Conservation (phyloP, 2,888 invertebrate genomes). For the Aromia moschata region DNA sequence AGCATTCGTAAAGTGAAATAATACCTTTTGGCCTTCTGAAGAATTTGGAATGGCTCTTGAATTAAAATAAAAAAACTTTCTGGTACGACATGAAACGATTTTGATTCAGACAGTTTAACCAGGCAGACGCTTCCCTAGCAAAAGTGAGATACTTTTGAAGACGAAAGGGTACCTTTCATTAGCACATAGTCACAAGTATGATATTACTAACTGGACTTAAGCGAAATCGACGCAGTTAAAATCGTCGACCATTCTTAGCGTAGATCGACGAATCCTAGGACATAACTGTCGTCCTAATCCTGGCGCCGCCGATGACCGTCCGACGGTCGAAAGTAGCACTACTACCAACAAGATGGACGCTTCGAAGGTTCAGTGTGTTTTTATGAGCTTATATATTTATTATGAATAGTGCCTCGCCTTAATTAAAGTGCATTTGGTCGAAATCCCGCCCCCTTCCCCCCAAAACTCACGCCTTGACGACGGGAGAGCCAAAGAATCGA, state of each 20-base stretch:
- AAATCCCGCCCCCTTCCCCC: conserved; percentile 6
- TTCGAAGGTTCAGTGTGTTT: conserved; percentile 64
- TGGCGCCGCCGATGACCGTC: conserved; percentile 66
- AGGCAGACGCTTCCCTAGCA: background rate
- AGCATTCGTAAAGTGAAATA: no score
- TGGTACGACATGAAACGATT: no score
- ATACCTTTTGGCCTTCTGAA: no score
- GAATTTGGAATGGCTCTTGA: no score
- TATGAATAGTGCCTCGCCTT: conserved; percentile 68
- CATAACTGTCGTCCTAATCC: no score
- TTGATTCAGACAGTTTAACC: no score
- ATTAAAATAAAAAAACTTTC: no score
- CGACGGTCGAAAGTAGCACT: conserved; percentile 41
- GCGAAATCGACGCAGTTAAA: background rate
- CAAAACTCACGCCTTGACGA: conserved; percentile 3
- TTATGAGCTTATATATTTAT: conserved; percentile 70
- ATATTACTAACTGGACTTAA: conserved; percentile 16
- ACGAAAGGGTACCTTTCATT: no score
- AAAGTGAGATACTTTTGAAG: background rate
- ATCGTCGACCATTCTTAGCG: background rate
- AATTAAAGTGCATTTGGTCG: conserved; percentile 51
- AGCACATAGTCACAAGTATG: background rate
- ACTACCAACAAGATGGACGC: conserved; percentile 38
- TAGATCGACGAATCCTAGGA: background rate
- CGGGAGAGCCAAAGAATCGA: no score